Base-by-base conservation (phyloP, 2,113 vertebrate genomes). In the Lycocorax pyrrhopterus region DNA sequence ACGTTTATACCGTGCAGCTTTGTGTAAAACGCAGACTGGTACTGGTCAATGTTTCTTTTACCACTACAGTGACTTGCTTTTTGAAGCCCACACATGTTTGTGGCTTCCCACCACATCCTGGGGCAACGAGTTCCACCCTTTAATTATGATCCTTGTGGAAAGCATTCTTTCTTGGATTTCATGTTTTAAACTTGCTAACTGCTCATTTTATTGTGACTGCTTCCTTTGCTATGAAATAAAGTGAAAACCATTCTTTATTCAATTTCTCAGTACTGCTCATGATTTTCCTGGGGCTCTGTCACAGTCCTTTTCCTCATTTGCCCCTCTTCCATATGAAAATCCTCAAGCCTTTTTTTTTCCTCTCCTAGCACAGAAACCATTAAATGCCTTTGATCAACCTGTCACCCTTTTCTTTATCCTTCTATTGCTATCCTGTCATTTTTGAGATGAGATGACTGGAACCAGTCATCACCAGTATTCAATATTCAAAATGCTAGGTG, bases 381-480 rank as follows among this genome's bases (percentile, higher is more conserved):
- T 93, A 82, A 60, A 79, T 67, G 79, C 33, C 35, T 94, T 75
- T 87, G 87, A 94, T 94, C 74, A 77, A 75, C 53, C 53, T 89
- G 81, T 89, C 84, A 89, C 30, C 13, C 10, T 82, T 90, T 94
- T 73, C 59, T 92, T 89, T 95, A 91, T 91, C 56, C 62, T 78
- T 53, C 84, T 78, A 30, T 67, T 94, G 69, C 68, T 87, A 32
- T 47, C 51, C 59, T 84, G 66, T 84, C 69, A 37, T 63, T 94
- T 94, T 75, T 81, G 64, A 67, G 64, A 79, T 86, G 46, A 94
- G n/a, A 63, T 84, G 84, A 74, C 80, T 77, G 43, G 56, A 95
- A 82, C 21, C 0, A 0, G n/a, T n/a, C n/a, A n/a, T n/a, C n/a
- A n/a, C n/a, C n/a, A n/a, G n/a, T 89, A 82, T 75, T 96, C 69